These are phyloP conservation scores for Pelosia muscerda DNA, from an alignment of 2,888 invertebrate genomes.

Conservation along the genomic window DNA sequence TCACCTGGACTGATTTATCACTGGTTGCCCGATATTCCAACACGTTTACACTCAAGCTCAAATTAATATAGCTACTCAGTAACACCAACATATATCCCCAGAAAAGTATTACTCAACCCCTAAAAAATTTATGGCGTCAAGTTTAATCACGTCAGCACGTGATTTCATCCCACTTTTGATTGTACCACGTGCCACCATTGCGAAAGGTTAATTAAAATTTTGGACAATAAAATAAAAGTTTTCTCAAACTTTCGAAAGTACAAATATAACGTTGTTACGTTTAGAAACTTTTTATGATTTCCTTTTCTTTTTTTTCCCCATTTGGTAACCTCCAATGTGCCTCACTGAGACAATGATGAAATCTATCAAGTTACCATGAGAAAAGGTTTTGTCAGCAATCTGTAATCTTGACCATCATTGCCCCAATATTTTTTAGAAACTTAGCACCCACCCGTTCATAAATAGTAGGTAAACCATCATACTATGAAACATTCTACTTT, in stretches of 20 bases:
- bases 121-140: background rate
- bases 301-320: background rate
- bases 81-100: background rate
- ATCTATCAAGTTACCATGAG: background rate
- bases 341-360: background rate
- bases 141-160: background rate
- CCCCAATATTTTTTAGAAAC: no score
- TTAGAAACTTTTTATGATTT: background rate
- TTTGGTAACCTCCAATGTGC: background rate
- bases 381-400: no score
- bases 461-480: no score
- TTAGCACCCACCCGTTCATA: no score
- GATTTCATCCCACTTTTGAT: background rate
- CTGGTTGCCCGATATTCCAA: no score
- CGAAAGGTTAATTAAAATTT: slow-evolving; percentile 7
- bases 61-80: background rate
- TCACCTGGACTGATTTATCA: no score
- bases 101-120: background rate
- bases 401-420: no score
- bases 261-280: background rate
- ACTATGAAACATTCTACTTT: no score
- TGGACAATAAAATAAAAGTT: background rate
- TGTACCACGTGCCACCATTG: background rate
- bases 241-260: background rate
- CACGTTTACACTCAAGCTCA: no score